Evolutionary conservation across 2,888 invertebrate genomes (phyloP), one percentile per base, ranked within the genome.

Genomic region (Cynaeus angustus): DNA sequence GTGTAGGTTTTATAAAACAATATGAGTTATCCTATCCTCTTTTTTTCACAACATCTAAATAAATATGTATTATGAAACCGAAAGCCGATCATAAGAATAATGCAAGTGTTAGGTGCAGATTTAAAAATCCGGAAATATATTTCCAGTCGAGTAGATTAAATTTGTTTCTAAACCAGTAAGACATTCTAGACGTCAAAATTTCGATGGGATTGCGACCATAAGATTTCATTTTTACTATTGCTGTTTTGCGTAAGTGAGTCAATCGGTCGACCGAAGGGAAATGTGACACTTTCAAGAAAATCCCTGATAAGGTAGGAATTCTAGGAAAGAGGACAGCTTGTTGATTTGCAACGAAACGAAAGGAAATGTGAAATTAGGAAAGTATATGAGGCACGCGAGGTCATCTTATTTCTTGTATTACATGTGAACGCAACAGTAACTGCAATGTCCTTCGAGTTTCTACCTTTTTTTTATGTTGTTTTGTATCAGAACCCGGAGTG

Each of bases 281-380:
- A 55, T 41, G 38, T 12, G 30, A 38, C 16, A 21, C 16, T 38
- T 55, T 14, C n/a, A 21, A 8, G 13, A 38, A 55, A 55, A 55
- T 55, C 55, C 6, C 30, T 41, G 55, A 16, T 16, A 55, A 55
- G 33, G 38, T 55, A 10, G 55, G 55, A 14, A 38, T 55, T 55
- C 38, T 55, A 55, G 55, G 55, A 21, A 21, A n/a, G 16, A 28
- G 55, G 38, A 55, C 55, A 13, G 55, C 55, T 55, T 55, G 55
- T 58, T 43, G 58, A 58, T 58, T 58, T 58, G 46, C 58, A 58
- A 46, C 58, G 45, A 45, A 55, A 58, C 28, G 58, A 28, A 28
- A 28, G 58, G 14, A 58, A 58, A 58, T 45, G 58, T 46, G 30
- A 58, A 58, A 58, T 58, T 46, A 38, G 38, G n/a, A 43, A 45